Percentiles rank a stretch among this genome's conserved stretches.
Evolutionary conservation across 1,140 invertebrate species (phyloP).

Genomic region (Trypoxylus dichotomus): DNA sequence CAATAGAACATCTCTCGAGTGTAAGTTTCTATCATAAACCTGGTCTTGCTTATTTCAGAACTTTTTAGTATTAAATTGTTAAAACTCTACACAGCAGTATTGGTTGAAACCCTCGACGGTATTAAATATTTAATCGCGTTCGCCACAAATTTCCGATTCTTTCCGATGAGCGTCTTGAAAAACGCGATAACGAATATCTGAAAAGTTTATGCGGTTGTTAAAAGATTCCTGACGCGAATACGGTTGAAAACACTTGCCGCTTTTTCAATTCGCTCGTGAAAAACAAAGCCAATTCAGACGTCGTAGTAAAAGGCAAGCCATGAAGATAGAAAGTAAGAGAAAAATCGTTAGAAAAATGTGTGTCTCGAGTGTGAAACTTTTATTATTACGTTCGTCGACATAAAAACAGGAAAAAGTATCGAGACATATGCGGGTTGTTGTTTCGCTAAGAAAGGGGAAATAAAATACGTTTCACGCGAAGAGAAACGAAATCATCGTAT

Average conservation of each 20-base stretch:
- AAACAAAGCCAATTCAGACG: constrained; percentile 1
- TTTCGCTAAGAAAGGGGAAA: background rate
- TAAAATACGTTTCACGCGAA: background rate
- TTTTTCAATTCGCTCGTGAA: background rate
- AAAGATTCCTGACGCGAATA: background rate
- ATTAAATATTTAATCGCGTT: constrained; percentile 8
- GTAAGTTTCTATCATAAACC: too few relatives aligned
- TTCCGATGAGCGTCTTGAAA: background rate
- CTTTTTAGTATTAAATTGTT: too few relatives aligned
- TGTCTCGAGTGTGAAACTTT: background rate
- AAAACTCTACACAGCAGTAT: background rate
- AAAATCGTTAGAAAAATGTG: constrained; percentile 17
- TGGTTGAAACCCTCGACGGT: background rate
- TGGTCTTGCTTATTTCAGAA: too few relatives aligned
- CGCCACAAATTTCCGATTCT: background rate
- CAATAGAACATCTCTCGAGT: too few relatives aligned
- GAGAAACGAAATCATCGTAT: background rate
- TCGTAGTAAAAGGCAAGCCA: background rate
- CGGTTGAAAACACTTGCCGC: background rate
- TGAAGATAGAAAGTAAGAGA: background rate
- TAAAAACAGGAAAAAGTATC: background rate
- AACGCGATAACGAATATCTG: constrained; percentile 2
- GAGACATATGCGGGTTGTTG: background rate
- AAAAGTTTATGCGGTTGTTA: background rate
- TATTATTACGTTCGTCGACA: constrained; percentile 6